These are phyloP conservation scores for Ichneumon xanthorius DNA, from an alignment of 2,888 invertebrate genomes.

Conservation along the genomic window DNA sequence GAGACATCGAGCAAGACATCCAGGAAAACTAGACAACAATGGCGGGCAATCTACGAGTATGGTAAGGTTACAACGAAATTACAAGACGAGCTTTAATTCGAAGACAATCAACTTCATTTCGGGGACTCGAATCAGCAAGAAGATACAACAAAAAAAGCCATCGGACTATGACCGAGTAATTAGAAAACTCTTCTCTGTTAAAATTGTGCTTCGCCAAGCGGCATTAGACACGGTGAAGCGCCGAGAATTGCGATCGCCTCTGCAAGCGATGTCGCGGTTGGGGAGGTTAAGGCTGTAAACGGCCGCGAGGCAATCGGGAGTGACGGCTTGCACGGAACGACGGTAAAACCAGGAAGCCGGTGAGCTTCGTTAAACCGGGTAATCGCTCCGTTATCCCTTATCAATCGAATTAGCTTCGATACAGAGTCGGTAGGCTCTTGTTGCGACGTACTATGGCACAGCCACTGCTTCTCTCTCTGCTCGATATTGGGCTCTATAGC, in stretches of 20 bases:
- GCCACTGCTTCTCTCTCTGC: neutral
- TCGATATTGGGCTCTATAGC: constrained; percentile 14
- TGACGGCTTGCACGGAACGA: constrained; percentile 48
- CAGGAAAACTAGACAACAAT: no score
- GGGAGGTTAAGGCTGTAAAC: constrained; percentile 33
- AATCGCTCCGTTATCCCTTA: constrained; percentile 74
- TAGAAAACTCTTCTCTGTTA: constrained; percentile 61
- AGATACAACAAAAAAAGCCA: constrained; percentile 53
- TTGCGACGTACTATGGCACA: constrained; percentile 32
- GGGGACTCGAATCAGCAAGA: constrained; percentile 38
- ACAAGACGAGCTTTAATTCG: neutral
- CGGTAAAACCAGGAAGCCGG: constrained; percentile 67
- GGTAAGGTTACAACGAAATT: neutral
- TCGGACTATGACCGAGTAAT: constrained; percentile 59
- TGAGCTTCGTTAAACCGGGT: constrained; percentile 73
- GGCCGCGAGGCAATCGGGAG: constrained; percentile 55
- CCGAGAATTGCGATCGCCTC: constrained; percentile 4
- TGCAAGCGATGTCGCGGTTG: constrained; percentile 10
- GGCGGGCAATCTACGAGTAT: no score
- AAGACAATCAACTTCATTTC: constrained; percentile 8
- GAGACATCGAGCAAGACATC: no score
- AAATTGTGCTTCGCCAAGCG: constrained; percentile 23
- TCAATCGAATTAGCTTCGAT: constrained; percentile 76
- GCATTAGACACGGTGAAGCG: constrained; percentile 14
- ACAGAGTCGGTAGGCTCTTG: constrained; percentile 55